Evolutionary conservation across 2,888 invertebrate genomes (phyloP), one percentile per base, ranked within the genome.

Genomic region (Pristionchus maxplancki): DNA sequence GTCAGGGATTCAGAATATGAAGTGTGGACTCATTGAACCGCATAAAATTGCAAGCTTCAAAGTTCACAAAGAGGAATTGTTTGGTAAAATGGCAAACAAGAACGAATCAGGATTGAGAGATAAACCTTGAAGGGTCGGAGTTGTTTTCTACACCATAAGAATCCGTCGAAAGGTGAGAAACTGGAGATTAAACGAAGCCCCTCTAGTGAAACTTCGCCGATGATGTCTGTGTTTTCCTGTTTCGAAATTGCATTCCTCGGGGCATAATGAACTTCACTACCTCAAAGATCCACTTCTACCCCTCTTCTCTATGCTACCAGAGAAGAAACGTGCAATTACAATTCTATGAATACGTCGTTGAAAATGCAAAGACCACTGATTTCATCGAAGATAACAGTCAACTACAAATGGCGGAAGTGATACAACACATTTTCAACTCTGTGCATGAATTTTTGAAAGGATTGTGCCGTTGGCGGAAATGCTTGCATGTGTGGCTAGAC

Each of bases 161-260:
- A 64, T 64, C 53, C 31, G 17, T 31, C 17, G 58, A 9, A 31
- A 4, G 64, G 31, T 64, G 64, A 31, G 31, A 58, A 64, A 64
- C 64, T 31, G 5, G n/a, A 15, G 17, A 64, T 64, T 28, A 4
- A 31, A 31, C 13, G 64, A 64, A 64, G 64, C 64, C 64, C 64
- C 17, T 31, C 64, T 31, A 31, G 64, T 64, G 64, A 64, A 64
- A 64, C 24, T 58, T 24, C 1, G n/a, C 6, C 58, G 24, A 58
- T 64, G 31, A 64, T 64, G 64, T 64, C 64, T 64, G 15, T 64
- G 64, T 64, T 64, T 64, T 64, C 64, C 31, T 64, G 64, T 64
- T 64, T 64, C 64, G 3, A 64, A 28, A 31, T 64, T 64, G 5
- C 31, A 24, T 28, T 62, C 64, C 64, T 64, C 64, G 64, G 31